phyloP scores from a whole-genome alignment of 2,797 vertebrate species.

The Periparus ater region DNA sequence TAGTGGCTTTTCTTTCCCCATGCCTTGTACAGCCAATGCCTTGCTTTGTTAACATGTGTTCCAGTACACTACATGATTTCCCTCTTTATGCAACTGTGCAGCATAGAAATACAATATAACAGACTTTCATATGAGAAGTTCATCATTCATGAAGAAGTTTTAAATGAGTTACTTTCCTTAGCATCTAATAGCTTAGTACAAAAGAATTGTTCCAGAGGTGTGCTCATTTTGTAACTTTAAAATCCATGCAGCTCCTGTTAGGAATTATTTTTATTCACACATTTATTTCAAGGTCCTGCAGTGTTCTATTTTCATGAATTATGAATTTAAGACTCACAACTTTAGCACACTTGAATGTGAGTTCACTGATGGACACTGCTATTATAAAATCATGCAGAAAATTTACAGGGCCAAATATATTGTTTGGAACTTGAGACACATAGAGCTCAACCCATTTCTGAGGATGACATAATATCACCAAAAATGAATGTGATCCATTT shows the following conservation, averaged over 20 bases:
- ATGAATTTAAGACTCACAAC: not conserved
- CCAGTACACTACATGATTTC: not conserved
- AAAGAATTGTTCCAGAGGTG: not conserved
- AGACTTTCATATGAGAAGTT: slow-evolving; percentile 12
- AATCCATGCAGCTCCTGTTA: not conserved
- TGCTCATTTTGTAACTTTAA: not conserved
- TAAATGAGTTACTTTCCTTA: not conserved
- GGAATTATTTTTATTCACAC: not conserved
- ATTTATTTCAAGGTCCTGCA: not conserved
- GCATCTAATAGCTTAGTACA: not conserved
- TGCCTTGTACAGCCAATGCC: not conserved
- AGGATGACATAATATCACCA: not conserved
- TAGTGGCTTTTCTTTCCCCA: not conserved
- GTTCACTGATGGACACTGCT: not conserved
- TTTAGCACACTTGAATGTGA: not conserved
- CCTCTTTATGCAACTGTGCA: not conserved
- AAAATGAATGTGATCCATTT: not conserved
- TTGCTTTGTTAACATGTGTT: not conserved
- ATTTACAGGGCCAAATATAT: not conserved
- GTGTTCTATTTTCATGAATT: slow-evolving; percentile 3
- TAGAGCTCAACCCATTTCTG: not conserved
- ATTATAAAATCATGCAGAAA: not conserved
- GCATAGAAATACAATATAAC: not conserved
- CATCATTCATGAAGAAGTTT: not conserved
- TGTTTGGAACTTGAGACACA: slow-evolving; percentile 36